These are phyloP conservation scores for Stichopus chloronotus DNA, from an alignment of 35 echinoderm and acorn worm species.

Conservation along the genomic window DNA sequence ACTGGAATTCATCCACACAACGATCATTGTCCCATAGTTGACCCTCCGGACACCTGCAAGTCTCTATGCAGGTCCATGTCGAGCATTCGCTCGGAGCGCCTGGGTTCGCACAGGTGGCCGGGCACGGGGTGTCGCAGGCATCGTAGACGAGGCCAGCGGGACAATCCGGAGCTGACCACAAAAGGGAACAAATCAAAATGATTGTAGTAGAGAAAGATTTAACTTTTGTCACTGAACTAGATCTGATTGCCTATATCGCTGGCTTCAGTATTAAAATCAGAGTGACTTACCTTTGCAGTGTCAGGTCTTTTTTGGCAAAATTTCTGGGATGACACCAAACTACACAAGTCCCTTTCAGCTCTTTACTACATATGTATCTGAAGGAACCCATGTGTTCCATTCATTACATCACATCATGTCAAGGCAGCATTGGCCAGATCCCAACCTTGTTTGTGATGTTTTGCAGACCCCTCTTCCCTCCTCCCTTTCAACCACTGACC, in stretches of 20 bases:
- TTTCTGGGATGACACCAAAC: too few relatives aligned
- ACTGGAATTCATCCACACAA: conserved; percentile 76
- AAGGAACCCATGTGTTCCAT: too few relatives aligned
- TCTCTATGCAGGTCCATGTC: conserved; percentile 23
- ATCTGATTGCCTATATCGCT: neutral
- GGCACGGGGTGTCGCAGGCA: conserved; percentile 24
- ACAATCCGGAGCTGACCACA: conserved; percentile 18
- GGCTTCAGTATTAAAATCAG: neutral
- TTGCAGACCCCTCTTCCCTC: too few relatives aligned
- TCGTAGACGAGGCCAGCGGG: conserved; percentile 52
- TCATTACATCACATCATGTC: too few relatives aligned
- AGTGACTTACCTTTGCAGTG: too few relatives aligned
- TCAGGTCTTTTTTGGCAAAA: too few relatives aligned
- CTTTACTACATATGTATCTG: too few relatives aligned
- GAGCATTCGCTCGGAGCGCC: conserved; percentile 24
- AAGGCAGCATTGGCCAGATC: too few relatives aligned
- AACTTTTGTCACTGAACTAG: neutral
- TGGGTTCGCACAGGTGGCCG: conserved; percentile 37
- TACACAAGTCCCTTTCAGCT: too few relatives aligned
- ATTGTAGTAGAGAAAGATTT: neutral
- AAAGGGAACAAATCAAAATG: neutral
- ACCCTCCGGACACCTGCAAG: conserved; percentile 81
- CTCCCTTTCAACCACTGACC: too few relatives aligned
- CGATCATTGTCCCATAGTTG: conserved; percentile 60
- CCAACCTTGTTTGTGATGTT: too few relatives aligned